Evolutionary conservation across 1,140 invertebrate genomes (phyloP).

Genomic region (Drosophila tropicalis): DNA sequence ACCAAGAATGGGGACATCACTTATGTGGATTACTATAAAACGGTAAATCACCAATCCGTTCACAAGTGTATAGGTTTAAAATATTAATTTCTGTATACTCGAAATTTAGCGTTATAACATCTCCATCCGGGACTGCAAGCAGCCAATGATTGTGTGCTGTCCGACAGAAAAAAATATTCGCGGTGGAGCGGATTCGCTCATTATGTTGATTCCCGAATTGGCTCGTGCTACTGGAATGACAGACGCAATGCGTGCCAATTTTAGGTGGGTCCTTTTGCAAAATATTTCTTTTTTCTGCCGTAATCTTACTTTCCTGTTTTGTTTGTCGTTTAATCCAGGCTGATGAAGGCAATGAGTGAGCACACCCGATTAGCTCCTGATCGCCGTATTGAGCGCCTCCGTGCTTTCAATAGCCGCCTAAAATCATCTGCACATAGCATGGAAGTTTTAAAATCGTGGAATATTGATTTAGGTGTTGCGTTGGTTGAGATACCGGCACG

Average conservation of each 20-base stretch:
- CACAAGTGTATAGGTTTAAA: not conserved
- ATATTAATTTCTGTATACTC: not conserved
- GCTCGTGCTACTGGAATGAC: slow-evolving; percentile 88
- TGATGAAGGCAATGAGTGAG: slow-evolving; percentile 87
- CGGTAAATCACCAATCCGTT: slow-evolving; percentile 56
- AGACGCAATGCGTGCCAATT: slow-evolving; percentile 85
- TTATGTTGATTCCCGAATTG: slow-evolving; percentile 90
- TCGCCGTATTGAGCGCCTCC: slow-evolving; percentile 86
- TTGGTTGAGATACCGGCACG: slow-evolving; percentile 87
- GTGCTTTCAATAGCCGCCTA: slow-evolving; percentile 86
- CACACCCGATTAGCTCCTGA: slow-evolving; percentile 87
- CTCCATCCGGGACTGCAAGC: slow-evolving; percentile 84
- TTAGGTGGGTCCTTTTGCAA: slow-evolving; percentile 54
- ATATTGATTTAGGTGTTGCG: slow-evolving; percentile 85
- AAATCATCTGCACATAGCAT: slow-evolving; percentile 83
- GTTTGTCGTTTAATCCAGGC: slow-evolving; percentile 48
- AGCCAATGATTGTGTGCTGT: slow-evolving; percentile 88
- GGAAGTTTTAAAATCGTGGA: slow-evolving; percentile 86
- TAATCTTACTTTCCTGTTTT: not conserved
- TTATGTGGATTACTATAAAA: slow-evolving; percentile 91
- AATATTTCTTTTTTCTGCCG: not conserved
- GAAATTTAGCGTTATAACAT: slow-evolving; percentile 86
- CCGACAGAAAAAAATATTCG: slow-evolving; percentile 87
- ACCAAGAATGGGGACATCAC: slow-evolving; percentile 85
- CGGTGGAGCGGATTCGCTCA: slow-evolving; percentile 84